Conservation (phyloP, 2,113 vertebrate genomes). For the Colaptes auratus region DNA sequence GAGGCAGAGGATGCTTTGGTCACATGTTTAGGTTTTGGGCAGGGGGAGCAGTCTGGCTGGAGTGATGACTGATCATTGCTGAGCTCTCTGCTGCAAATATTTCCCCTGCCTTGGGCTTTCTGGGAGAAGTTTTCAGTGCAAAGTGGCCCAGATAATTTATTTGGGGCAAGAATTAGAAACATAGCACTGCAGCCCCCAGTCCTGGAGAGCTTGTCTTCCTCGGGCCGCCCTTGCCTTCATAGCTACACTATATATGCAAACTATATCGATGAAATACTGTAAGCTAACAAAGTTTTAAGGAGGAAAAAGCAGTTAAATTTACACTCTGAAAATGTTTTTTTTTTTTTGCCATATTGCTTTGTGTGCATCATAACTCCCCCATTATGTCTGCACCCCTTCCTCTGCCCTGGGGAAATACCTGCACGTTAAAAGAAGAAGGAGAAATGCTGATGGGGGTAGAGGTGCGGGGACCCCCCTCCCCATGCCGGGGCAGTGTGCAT, state of each 20-base stretch:
- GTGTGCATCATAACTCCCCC: conserved; percentile 72
- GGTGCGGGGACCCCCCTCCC: background rate
- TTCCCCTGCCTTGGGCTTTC: background rate
- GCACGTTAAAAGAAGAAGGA: conserved; percentile 24
- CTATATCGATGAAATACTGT: conserved; percentile 84
- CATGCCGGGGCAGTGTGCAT: background rate
- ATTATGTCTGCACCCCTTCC: background rate
- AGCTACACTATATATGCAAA: conserved; percentile 80
- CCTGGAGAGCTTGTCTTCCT: background rate
- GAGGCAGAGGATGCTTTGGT: background rate
- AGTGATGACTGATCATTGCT: background rate
- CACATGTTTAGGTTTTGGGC: background rate
- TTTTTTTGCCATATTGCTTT: conserved; percentile 81
- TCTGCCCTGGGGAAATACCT: conserved; percentile 22
- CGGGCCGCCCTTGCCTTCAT: conserved; percentile 76
- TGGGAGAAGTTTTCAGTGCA: background rate
- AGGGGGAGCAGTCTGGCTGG: background rate
- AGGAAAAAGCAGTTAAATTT: conserved; percentile 83
- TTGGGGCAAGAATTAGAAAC: background rate
- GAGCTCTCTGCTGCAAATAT: background rate
- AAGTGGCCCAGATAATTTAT: background rate
- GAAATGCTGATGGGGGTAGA: conserved; percentile 30
- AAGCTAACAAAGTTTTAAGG: conserved; percentile 85
- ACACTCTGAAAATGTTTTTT: conserved; percentile 87
- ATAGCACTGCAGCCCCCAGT: background rate